A percentile compares a stretch with the other conserved stretches of the same genome.
Evolutionary conservation across 2,113 vertebrate genomes (phyloP).

Genomic region (Perca fluviatilis): DNA sequence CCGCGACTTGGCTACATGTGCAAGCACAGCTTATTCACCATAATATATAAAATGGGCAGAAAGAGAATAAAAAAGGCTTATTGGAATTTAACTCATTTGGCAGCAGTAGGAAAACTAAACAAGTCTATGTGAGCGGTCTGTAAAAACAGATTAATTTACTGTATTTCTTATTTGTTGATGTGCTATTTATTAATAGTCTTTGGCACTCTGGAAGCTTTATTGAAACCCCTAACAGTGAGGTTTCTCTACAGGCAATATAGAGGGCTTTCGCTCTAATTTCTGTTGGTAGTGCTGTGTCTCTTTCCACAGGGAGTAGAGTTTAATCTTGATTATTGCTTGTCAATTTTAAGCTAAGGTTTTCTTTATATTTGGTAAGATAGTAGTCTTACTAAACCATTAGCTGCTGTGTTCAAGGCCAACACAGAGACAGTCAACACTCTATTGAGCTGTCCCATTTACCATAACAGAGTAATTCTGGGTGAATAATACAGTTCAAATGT

Average conservation of each 20-base stretch:
- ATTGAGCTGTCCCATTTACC: conserved; percentile 29
- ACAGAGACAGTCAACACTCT: conserved; percentile 4
- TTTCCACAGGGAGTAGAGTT: conserved; percentile 25
- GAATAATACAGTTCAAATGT: conserved; percentile 6
- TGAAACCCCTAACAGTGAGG: conserved; percentile 39
- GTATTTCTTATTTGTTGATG: conserved; percentile 64
- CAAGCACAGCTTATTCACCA: conserved; percentile 61
- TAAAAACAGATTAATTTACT: conserved; percentile 55
- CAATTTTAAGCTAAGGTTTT: conserved; percentile 11
- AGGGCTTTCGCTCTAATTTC: conserved; percentile 29
- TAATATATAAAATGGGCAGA: conserved; percentile 31
- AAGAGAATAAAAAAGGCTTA: conserved; percentile 13
- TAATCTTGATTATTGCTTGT: conserved; percentile 20
- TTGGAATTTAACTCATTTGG: conserved; percentile 23
- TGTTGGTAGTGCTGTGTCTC: conserved; percentile 53
- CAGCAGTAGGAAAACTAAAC: conserved; percentile 19
- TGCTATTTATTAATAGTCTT: conserved; percentile 67
- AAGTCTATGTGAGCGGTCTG: conserved; percentile 32
- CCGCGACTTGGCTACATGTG: conserved; percentile 33
- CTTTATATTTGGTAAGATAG: conserved; percentile 30
- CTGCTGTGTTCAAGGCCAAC: conserved; percentile 34
- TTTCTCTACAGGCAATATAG: conserved; percentile 40
- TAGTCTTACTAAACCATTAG: conserved; percentile 38
- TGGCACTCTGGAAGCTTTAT: conserved; percentile 67
- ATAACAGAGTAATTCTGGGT: conserved; percentile 1